Evolutionary conservation across 1,140 invertebrate genomes (phyloP), one percentile per base, ranked within the genome.

Genomic region (Diorhabda carinulata): DNA sequence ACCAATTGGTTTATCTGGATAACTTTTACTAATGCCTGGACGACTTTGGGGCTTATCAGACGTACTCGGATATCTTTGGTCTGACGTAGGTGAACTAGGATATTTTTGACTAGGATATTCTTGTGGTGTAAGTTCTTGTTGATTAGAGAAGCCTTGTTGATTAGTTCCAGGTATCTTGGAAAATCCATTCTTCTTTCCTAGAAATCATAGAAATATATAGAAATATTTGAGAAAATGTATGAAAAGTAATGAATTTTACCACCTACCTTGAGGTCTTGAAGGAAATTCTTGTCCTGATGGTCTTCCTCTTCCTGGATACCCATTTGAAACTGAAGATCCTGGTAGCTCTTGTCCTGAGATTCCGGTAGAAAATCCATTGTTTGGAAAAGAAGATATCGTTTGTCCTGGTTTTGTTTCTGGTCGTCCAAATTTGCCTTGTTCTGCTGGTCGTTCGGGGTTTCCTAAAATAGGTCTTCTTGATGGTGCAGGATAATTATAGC

Each of bases 401-500:
- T 52, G 41, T 41, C 56, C 44, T 58, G 58, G 58, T 57, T 44
- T 41, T 61, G 3, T 52, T 41, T 9, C 73, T 73, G 47, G 61
- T 66, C 44, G 64, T 68, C 66, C 10, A 25, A 52, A 3, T 44
- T 43, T 61, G 57, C 47, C 47, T 52, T 52, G 8, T 57, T 43
- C 59, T 42, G 52, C 25, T 43, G 66, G 42, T n/a, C 47, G 47
- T n/a, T 67, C 67, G 57, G 52, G 42, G 64, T n/a, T n/a, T 47
- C 25, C 52, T 41, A n/a, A 9, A 65, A 65, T 65, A n/a, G 84
- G 82, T 68, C 2, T 25, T 25, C 81, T 81, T 41, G 81, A 76
- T 3, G 86, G 86, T 73, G 81, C 81, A 67, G 85, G 83, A 74
- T 87, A 87, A 61, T 83, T 84, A 70, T 87, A 87, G 5, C 85